Evolutionary conservation across 1,140 invertebrate genomes (phyloP), one percentile per base, ranked within the genome.

Genomic region (Meloidogyne exigua): DNA sequence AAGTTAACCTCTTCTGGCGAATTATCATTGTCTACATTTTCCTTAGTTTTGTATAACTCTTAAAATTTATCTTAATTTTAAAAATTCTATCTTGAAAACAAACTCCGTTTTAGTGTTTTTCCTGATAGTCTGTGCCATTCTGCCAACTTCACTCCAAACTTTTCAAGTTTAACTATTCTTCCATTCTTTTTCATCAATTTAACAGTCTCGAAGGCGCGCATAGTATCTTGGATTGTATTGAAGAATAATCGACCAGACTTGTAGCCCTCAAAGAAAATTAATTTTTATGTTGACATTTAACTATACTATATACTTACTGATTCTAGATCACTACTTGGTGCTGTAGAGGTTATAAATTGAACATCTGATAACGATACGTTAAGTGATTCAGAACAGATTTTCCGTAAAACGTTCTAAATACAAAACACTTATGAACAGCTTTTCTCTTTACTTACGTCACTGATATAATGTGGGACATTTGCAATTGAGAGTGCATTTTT

Each of bases 381-480:
- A 18, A 73, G 57, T 23, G n/a, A n/a, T 10, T 23, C 23, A 4
- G 72, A 57, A 28, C 11, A 73, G 5, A 73, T 64, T 39, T 73
- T 36, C 12, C 28, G 64, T 12, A 73, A 23, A 2, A 36, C 13
- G 18, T n/a, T 11, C 72, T 73, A 26, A 36, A 70, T 26, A 15
- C 1, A 64, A 44, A 26, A 32, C 1, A 2, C 10, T 71, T 11
- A 7, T 2, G 2, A n/a, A 57, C 28, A 3, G 28, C 28, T 32
- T 32, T n/a, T 68, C 4, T 28, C 18, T 44, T 32, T 68, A 74
- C 69, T 28, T 49, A 76, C 75, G n/a, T 28, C 68, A 28, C 28
- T 32, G 44, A 76, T 62, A 76, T 69, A 76, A 13, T 68, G 62
- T 15, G 75, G 75, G 15, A 76, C 69, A 25, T 72, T 76, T 7